A percentile compares a stretch with the other conserved stretches of the same genome.
Evolutionary conservation across 2,113 vertebrate genomes (phyloP).

Genomic region (Pseudorectes ferrugineus): DNA sequence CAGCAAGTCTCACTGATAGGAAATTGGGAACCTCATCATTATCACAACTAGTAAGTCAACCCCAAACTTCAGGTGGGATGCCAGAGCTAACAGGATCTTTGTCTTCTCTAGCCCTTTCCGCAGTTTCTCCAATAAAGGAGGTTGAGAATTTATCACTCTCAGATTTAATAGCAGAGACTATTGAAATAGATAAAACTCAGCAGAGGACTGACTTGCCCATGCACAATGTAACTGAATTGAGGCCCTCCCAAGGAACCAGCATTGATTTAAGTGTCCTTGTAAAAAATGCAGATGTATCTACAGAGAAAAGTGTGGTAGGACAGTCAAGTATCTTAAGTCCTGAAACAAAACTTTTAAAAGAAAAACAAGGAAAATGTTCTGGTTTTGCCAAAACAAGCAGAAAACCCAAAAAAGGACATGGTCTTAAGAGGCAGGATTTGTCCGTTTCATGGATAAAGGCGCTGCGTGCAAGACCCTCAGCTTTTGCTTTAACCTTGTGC

Average conservation of each 20-base stretch:
- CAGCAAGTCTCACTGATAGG: conserved; percentile 17
- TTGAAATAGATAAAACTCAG: conserved; percentile 55
- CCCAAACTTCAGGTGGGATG: conserved; percentile 51
- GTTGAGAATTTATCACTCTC: conserved; percentile 71
- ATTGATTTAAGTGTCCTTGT: conserved; percentile 86
- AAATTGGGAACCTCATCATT: conserved; percentile 58
- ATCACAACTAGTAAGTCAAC: conserved; percentile 65
- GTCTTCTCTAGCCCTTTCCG: conserved; percentile 71
- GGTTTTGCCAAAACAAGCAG: conserved; percentile 47
- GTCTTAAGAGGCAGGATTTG: conserved; percentile 54
- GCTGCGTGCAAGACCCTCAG: conserved; percentile 83
- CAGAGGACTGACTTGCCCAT: not conserved
- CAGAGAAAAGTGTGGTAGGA: conserved; percentile 8
- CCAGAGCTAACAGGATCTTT: conserved; percentile 74
- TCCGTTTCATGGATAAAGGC: conserved; percentile 62
- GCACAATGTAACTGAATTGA: conserved; percentile 29
- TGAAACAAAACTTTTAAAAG: conserved; percentile 46
- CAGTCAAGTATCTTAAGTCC: conserved; percentile 25
- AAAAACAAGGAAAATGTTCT: conserved; percentile 39
- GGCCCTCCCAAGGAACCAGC: conserved; percentile 54
- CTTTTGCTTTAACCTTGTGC: conserved; percentile 87
- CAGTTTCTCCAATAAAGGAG: conserved; percentile 63
- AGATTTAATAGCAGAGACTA: conserved; percentile 76
- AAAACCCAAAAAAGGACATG: conserved; percentile 38
- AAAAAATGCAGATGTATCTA: conserved; percentile 47